phyloP scores from a whole-genome alignment of 2,113 vertebrate species.

The Zosterops japonicus region DNA sequence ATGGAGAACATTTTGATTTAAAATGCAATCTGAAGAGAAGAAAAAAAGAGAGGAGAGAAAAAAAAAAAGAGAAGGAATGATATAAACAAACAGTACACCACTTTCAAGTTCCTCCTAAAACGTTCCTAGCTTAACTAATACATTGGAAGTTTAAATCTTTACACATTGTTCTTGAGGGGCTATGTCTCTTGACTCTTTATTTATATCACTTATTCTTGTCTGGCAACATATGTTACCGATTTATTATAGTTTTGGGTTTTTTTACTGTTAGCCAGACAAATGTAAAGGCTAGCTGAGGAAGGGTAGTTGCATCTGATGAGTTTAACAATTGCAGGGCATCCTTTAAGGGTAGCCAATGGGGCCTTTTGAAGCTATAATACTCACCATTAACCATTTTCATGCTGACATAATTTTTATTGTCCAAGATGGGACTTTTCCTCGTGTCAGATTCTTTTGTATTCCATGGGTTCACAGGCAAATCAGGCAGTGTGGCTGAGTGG shows the following conservation, averaged over 20 bases:
- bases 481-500: neutral
- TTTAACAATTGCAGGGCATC: slow-evolving; percentile 79
- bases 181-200: slow-evolving; percentile 72
- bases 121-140: slow-evolving; percentile 68
- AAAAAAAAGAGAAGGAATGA: slow-evolving; percentile 32
- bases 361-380: slow-evolving; percentile 74
- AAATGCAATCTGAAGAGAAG: slow-evolving; percentile 72
- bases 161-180: slow-evolving; percentile 71
- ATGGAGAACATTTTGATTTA: slow-evolving; percentile 75
- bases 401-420: slow-evolving; percentile 65
- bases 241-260: slow-evolving; percentile 78
- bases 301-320: slow-evolving; percentile 79
- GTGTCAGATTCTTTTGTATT: slow-evolving; percentile 13
- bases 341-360: slow-evolving; percentile 77
- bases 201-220: slow-evolving; percentile 76
- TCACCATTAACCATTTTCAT: slow-evolving; percentile 76
- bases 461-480: neutral
- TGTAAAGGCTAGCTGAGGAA: slow-evolving; percentile 75
- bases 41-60: neutral
- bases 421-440: slow-evolving; percentile 18
- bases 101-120: slow-evolving; percentile 71
- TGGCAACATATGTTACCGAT: slow-evolving; percentile 77
- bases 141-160: slow-evolving; percentile 75
- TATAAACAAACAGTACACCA: slow-evolving; percentile 68
- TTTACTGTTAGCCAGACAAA: slow-evolving; percentile 78